Evolutionary conservation across 1,140 invertebrate species (phyloP), one percentile per base, ranked within the genome.

Genomic region (Thaumetopoea pityocampa): DNA sequence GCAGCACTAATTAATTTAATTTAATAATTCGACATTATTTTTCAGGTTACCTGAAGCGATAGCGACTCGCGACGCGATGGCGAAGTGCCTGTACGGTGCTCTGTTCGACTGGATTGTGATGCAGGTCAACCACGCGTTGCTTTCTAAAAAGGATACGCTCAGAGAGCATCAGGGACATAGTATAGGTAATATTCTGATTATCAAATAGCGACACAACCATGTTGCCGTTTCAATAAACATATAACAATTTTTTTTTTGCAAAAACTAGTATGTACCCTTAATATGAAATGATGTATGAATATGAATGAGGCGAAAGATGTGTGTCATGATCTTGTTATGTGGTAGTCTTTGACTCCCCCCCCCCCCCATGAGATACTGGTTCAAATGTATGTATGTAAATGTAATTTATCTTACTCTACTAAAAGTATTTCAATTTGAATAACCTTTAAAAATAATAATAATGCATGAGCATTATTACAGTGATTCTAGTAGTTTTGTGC

Each of bases 31-130:
- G 14, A 19, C 8, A 18, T 9, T 42, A 19, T 19, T 27, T 70
- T 67, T 0, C 52, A 87, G 86, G 55, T 78, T 92, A 78, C 87
- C 90, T 78, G 94, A 93, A 86, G 96, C 97, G 24, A 92, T 96
- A 56, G 96, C 96, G 17, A 96, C 95, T 4, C 85, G 96, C 16
- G 96, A 98, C 87, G 96, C 96, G 2, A 96, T 98, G 92, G 96
- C 97, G 0, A 99, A 99, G 78, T 98, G 96, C 88, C 83, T 99
- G 28, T 99, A 99, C 79, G 96, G 96, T 52, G 95, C 96, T 43
- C 85, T 98, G 33, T 98, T 99, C 87, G 96, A 98, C 86, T 99
- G 96, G 96, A 99, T 98, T 67, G 97, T 99, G 24, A 89, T 97
- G 56, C 95, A 97, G 87, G 88, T 92, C 19, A 95, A 96, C 78